These are phyloP conservation scores for Galerucella nymphaeae DNA, from an alignment of 2,888 invertebrate genomes.

Conservation along the genomic window DNA sequence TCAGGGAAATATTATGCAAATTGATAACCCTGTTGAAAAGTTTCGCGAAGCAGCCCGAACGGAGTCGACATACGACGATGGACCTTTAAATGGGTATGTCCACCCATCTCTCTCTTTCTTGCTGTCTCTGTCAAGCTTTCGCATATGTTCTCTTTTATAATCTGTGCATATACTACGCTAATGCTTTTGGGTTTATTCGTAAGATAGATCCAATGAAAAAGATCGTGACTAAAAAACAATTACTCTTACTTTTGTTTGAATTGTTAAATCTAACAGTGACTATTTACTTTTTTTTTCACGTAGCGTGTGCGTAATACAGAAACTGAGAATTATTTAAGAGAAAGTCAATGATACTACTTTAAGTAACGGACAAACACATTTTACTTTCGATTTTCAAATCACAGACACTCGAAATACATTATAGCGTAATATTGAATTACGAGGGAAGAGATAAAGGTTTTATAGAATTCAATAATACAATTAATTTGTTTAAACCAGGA, in stretches of 20 bases:
- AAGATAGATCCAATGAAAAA: not conserved
- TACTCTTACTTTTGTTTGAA: constrained; percentile 7
- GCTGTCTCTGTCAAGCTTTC: too few species aligned
- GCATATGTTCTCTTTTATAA: too few species aligned
- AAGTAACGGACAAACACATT: constrained; percentile 52
- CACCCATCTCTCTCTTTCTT: too few species aligned
- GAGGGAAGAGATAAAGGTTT: not conserved
- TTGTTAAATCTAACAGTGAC: constrained; percentile 1
- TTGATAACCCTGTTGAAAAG: too few species aligned
- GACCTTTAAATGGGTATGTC: too few species aligned
- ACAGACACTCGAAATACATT: constrained; percentile 31
- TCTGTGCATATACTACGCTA: too few species aligned
- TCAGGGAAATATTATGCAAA: too few species aligned
- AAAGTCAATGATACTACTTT: constrained; percentile 53
- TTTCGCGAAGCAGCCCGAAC: too few species aligned
- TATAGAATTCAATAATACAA: not conserved
- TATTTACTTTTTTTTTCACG: not conserved
- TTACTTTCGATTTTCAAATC: constrained; percentile 52
- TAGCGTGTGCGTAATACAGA: constrained; percentile 29
- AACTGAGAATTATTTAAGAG: constrained; percentile 48
- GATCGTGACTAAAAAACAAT: not conserved
- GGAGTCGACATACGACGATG: too few species aligned
- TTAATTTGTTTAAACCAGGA: too few species aligned
- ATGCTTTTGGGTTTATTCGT: not conserved
- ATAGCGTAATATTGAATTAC: constrained; percentile 29